Conservation (phyloP, 2,888 invertebrate species). For the Synergus umbraculus region DNA sequence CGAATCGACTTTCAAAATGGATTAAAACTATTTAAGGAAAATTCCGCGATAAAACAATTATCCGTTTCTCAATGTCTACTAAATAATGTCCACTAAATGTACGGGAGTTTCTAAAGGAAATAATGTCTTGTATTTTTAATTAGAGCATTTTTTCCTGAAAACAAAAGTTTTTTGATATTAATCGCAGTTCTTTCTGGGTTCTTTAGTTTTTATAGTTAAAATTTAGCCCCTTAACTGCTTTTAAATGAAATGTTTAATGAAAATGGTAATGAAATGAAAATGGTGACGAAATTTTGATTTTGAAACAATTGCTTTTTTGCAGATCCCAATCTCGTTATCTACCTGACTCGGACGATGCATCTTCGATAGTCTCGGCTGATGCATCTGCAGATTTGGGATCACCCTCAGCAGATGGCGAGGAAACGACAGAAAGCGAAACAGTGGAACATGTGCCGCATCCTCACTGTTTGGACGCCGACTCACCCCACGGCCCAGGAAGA, state of each 20-base stretch:
- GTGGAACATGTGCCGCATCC: conserved; percentile 73
- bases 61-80: background rate
- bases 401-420: conserved; percentile 66
- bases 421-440: conserved; percentile 54
- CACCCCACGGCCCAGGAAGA: conserved; percentile 81
- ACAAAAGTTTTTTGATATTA: no score
- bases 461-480: conserved; percentile 70
- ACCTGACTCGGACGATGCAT: conserved; percentile 73
- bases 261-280: no score
- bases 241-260: no score
- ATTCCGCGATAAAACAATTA: background rate
- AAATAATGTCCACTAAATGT: no score
- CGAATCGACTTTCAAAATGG: background rate
- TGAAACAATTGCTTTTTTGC: conserved; percentile 20
- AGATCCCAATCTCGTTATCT: conserved; percentile 70
- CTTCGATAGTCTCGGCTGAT: conserved; percentile 72
- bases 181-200: no score
- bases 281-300: background rate
- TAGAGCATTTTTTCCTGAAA: no score
- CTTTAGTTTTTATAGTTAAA: no score
- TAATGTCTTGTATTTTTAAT: no score
- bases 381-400: conserved; percentile 72
- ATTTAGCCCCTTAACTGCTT: no score
- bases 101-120: no score
- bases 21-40: background rate